These are phyloP conservation scores for Sigmodon hispidus DNA, from an alignment of 2,113 vertebrate species.

Conservation along the genomic window DNA sequence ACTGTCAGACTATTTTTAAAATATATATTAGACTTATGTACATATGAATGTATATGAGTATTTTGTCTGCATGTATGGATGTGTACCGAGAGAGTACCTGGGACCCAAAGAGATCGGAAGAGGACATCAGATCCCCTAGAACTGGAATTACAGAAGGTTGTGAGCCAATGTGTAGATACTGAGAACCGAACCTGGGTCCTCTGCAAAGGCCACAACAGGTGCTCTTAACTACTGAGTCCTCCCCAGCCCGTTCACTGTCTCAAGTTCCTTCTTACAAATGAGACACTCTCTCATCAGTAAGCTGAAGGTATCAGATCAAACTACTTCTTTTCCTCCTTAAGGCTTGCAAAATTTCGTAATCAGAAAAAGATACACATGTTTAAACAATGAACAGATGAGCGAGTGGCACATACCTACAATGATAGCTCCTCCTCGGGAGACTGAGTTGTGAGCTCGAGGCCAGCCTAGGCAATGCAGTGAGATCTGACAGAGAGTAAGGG, in stretches of 20 bases:
- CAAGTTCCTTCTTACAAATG: background rate
- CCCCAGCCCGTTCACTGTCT: background rate
- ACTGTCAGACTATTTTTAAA: background rate
- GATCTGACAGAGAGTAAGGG: background rate
- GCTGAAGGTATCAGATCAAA: background rate
- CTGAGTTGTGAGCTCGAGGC: background rate
- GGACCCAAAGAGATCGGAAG: background rate
- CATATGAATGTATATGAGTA: background rate
- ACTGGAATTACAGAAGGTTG: background rate
- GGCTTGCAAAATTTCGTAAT: background rate
- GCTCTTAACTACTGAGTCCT: background rate
- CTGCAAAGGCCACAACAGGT: background rate
- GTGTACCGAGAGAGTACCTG: background rate
- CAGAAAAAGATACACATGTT: slow-evolving; percentile 35
- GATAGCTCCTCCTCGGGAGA: background rate
- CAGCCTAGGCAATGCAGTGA: background rate
- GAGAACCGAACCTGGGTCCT: background rate
- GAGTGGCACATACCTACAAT: background rate
- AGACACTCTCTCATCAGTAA: slow-evolving; percentile 26
- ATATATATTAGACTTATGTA: background rate
- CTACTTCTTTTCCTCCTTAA: background rate
- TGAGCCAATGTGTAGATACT: background rate
- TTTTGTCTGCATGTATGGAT: background rate
- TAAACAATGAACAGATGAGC: background rate
- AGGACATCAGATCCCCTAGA: background rate